Base-by-base conservation (phyloP, 2,113 vertebrate species). In the Micronycteris hirsuta region DNA sequence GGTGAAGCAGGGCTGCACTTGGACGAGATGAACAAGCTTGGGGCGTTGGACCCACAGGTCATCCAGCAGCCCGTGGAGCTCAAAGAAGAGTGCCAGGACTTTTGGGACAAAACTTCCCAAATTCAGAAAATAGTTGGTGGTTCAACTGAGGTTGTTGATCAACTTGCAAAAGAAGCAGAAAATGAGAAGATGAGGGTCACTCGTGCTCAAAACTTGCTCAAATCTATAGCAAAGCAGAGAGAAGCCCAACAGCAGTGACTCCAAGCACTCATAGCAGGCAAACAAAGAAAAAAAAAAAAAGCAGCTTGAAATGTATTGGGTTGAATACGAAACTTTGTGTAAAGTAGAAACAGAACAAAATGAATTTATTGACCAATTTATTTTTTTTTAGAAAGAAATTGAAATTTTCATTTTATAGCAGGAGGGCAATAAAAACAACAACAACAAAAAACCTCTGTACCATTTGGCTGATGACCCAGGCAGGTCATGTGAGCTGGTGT, bases 181-280 rank as follows among this genome's bases (percentile, higher is more conserved):
- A 99, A 98, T 0, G 99, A 99, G 95, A 99, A 99, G 98, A 99
- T 99, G 99, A 99, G 99, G 99, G 99, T 99, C 10, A 99, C 99
- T 0, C 99, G 99, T 43, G 99, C 99, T 2, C 98, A 99, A 33
- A 99, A 99, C 96, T 95, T 99, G 95, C 98, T 99, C 86, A 99
- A 99, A 96, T 99, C 99, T 0, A 99, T 99, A 49, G 99, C 99
- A 2, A 99, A 99, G 97, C 99, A 99, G 90, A 98, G 99, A 28
- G 99, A 99, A 92, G 99, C 99, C 19, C 99, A 99, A 67, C 99
- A 99, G 91, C 99, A 99, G 98, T 99, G 99, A 87, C 99, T 99
- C 1, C 99, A 99, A 91, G 99, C 99, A 22, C 98, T 99, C 26
- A 99, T 99, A 92, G 98, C 99, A 0, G 99, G 43, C 5, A 8